Conservation (phyloP, 2,113 vertebrate genomes). For the Bostrychus sinensis region DNA sequence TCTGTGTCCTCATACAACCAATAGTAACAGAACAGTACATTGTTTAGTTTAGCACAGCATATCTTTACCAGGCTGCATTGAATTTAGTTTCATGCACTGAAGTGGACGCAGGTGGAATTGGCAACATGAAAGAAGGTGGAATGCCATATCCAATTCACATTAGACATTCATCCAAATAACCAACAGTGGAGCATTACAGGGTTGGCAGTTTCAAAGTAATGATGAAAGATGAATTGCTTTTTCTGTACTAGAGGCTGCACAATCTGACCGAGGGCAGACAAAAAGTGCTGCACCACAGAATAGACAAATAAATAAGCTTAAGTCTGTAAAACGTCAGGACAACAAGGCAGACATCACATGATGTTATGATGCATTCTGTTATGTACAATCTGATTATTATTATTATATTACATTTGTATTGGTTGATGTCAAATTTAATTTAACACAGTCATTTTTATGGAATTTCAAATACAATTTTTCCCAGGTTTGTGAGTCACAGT, state of each 20-base stretch:
- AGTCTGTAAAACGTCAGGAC: not conserved
- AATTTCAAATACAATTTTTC: too few species aligned
- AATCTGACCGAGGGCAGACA: not conserved
- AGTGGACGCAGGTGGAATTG: not conserved
- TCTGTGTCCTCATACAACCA: too few species aligned
- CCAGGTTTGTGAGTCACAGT: too few species aligned
- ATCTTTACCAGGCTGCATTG: not conserved
- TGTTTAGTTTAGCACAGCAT: too few species aligned
- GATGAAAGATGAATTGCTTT: conserved; percentile 1
- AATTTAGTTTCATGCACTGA: not conserved
- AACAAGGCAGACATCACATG: not conserved
- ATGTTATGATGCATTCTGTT: too few species aligned
- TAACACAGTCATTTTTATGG: too few species aligned
- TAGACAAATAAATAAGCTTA: not conserved
- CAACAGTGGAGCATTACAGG: not conserved
- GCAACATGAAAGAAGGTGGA: not conserved
- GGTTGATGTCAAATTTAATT: too few species aligned
- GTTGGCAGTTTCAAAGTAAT: not conserved
- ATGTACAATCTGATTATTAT: too few species aligned
- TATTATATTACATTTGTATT: too few species aligned
- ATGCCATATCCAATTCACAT: not conserved
- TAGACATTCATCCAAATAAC: not conserved
- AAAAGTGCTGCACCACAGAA: not conserved
- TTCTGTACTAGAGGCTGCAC: not conserved
- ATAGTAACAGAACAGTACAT: too few species aligned